A percentile compares a stretch with the other conserved stretches of the same genome.
Conservation (phyloP, 2,113 vertebrate species). For the Pipra filicauda region DNA sequence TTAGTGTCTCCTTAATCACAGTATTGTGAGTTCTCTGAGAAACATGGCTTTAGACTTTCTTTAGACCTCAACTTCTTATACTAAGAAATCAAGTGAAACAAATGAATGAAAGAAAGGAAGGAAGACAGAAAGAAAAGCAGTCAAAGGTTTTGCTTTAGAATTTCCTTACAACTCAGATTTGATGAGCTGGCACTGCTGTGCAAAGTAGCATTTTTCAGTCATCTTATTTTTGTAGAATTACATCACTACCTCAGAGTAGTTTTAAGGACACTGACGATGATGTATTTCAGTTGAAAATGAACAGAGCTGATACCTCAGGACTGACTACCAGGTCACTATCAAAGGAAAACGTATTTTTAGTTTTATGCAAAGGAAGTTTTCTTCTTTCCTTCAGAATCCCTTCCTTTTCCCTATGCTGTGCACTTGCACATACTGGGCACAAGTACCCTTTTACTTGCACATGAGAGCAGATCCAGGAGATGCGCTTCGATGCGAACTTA, state of each 20-base stretch:
- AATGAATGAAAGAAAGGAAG: not conserved
- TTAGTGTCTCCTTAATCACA: not conserved
- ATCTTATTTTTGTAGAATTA: not conserved
- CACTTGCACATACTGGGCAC: fast-evolving
- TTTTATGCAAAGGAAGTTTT: not conserved
- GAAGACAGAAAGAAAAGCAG: not conserved
- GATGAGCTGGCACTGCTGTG: not conserved
- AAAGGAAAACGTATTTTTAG: not conserved
- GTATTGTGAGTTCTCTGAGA: not conserved
- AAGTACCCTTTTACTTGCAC: not conserved
- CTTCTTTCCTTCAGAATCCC: not conserved
- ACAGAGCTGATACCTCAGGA: not conserved
- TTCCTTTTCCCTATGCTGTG: not conserved
- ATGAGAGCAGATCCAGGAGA: not conserved
- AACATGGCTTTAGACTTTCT: not conserved
- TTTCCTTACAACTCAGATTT: not conserved
- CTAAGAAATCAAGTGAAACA: not conserved
- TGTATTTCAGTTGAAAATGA: not conserved
- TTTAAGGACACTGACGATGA: not conserved
- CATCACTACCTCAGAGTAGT: not conserved
- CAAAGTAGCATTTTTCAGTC: not conserved
- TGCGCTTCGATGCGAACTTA: constrained; percentile 63
- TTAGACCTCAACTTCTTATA: not conserved
- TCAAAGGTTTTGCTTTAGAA: not conserved
- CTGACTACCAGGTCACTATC: not conserved